Conservation (phyloP, 2,888 invertebrate species). For the Macrosiphum euphorbiae region DNA sequence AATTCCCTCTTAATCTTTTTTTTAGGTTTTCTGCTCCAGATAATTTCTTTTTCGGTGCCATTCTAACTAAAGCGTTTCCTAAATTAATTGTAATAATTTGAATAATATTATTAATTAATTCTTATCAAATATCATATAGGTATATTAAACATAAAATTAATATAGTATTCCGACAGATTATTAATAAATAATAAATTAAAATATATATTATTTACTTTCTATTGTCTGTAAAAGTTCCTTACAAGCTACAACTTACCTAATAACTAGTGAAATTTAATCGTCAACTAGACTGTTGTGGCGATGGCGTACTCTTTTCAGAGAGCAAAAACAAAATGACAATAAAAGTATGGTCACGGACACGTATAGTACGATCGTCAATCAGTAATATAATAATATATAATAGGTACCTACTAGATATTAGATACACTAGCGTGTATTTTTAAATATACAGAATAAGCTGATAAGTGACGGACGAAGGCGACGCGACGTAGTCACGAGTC, state of each 20-base stretch:
- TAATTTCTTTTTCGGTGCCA: constrained; percentile 25
- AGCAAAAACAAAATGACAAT: background rate
- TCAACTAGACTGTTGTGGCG: background rate
- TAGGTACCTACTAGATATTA: too few species aligned
- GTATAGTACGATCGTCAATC: background rate
- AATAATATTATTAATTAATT: constrained; percentile 24
- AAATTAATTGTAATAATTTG: constrained; percentile 27
- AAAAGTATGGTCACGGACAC: background rate
- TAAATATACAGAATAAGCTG: too few species aligned
- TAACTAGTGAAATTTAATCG: background rate
- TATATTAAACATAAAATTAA: constrained; percentile 8
- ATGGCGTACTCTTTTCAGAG: background rate
- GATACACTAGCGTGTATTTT: background rate
- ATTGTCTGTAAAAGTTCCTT: background rate
- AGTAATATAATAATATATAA: constrained; percentile 9
- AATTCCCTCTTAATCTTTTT: constrained; percentile 28
- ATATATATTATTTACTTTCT: too few species aligned
- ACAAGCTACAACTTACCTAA: constrained; percentile 11
- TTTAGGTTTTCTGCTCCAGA: constrained; percentile 25
- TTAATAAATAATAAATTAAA: too few species aligned
- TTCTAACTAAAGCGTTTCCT: background rate
- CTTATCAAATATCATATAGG: background rate
- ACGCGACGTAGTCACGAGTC: too few species aligned
- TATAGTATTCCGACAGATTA: background rate
- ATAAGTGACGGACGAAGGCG: too few species aligned